These are phyloP conservation scores for Pocillopora verrucosa DNA, from an alignment of 64 coral and sea anemone genomes.

Conservation along the genomic window DNA sequence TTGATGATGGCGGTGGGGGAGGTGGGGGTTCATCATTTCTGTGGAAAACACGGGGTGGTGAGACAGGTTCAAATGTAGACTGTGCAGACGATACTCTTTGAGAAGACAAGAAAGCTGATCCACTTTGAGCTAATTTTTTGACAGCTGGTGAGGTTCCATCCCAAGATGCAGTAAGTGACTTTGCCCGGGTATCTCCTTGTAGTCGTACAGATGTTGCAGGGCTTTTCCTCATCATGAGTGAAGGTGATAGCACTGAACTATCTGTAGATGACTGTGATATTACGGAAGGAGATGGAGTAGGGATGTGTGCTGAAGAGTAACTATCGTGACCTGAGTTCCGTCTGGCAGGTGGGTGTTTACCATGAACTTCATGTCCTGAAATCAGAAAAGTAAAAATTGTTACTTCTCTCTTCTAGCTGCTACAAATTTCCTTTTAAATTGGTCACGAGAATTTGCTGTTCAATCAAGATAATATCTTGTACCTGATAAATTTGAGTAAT, in stretches of 20 bases:
- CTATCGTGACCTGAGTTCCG: constrained; percentile 14
- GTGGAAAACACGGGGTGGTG: constrained; percentile 63
- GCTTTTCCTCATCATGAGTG: constrained; percentile 26
- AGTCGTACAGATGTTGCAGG: constrained; percentile 37
- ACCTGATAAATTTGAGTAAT: too few species aligned
- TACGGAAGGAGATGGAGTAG: constrained; percentile 63
- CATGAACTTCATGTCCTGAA: constrained; percentile 50
- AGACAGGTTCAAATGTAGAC: constrained; percentile 92
- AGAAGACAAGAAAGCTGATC: constrained; percentile 52
- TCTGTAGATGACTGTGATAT: constrained; percentile 61
- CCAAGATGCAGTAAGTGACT: constrained; percentile 2
- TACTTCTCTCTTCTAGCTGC: too few species aligned
- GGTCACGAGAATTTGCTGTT: too few species aligned
- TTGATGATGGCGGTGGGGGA: constrained; percentile 51
- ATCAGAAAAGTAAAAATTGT: not conserved
- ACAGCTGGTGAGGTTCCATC: not conserved
- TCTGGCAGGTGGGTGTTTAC: constrained; percentile 30
- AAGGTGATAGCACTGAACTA: constrained; percentile 41
- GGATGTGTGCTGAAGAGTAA: constrained; percentile 29
- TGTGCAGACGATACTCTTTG: constrained; percentile 62
- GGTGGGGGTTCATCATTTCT: constrained; percentile 71
- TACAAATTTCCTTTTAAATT: too few species aligned
- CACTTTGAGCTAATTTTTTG: constrained; percentile 48
- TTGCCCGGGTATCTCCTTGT: constrained; percentile 5
- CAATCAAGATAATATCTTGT: too few species aligned